These are phyloP conservation scores for Dipodomys merriami DNA, from an alignment of 2,113 vertebrate species.

Conservation along the genomic window DNA sequence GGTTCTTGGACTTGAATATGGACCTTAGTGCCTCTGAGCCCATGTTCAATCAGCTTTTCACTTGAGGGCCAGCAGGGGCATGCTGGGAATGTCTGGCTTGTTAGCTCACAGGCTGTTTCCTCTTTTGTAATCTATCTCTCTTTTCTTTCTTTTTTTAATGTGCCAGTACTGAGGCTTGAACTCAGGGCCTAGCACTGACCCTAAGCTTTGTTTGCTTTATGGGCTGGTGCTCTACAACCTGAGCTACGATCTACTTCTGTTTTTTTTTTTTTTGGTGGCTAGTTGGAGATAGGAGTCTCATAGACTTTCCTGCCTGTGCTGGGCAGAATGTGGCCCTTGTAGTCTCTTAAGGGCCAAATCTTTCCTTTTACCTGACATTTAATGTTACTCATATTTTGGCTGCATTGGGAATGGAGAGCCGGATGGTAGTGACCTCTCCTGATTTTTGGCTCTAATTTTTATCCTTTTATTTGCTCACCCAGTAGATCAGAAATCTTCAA, in stretches of 20 bases:
- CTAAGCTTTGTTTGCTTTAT: no score
- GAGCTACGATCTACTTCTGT: no score
- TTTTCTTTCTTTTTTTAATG: no score
- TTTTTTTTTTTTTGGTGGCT: no score
- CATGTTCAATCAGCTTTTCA: not conserved
- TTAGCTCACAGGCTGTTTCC: not conserved
- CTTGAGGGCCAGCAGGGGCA: not conserved
- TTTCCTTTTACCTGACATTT: not conserved
- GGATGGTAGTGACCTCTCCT: not conserved
- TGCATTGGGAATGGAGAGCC: not conserved
- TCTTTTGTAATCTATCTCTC: not conserved
- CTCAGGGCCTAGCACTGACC: no score
- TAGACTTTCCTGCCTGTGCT: no score
- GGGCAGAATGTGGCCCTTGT: not conserved
- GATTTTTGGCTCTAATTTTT: not conserved
- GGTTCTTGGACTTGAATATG: not conserved
- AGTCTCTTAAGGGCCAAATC: not conserved
- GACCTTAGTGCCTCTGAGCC: not conserved
- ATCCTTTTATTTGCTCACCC: not conserved
- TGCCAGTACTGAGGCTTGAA: no score
- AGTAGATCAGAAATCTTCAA: constrained; percentile 1
- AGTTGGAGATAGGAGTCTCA: no score
- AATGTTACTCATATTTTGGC: not conserved
- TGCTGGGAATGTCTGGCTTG: not conserved
- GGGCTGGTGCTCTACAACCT: no score